A percentile compares a stretch with the other conserved stretches of the same genome.
Conservation (phyloP, 2,888 invertebrate species). For the Rotaria magnacalcarata region DNA sequence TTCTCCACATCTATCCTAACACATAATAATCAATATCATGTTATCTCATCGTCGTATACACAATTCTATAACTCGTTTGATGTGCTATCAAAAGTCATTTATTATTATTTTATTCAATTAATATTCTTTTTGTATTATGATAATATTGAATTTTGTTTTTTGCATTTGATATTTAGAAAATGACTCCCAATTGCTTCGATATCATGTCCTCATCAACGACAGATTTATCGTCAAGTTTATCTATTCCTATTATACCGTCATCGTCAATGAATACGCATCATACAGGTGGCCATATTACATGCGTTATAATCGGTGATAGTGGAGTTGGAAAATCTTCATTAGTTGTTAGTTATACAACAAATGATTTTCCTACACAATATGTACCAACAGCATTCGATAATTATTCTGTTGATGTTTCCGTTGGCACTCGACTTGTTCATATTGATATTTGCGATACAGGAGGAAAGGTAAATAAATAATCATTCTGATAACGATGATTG, state of each 20-base stretch:
- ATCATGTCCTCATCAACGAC: neutral
- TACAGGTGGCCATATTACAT: conserved; percentile 66
- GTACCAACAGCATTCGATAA: conserved; percentile 90
- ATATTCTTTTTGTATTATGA: too few species aligned
- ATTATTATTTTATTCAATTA: too few species aligned
- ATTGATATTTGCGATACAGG: conserved; percentile 91
- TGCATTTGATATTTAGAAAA: neutral
- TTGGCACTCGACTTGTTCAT: conserved; percentile 80
- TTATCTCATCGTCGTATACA: too few species aligned
- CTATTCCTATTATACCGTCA: neutral
- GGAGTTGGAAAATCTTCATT: conserved; percentile 89
- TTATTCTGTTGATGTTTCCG: conserved; percentile 89
- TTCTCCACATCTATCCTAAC: too few species aligned
- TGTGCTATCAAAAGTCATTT: too few species aligned
- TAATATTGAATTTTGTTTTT: neutral
- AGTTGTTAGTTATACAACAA: conserved; percentile 86
- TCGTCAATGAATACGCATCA: neutral
- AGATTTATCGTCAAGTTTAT: neutral
- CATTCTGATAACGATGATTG: too few species aligned
- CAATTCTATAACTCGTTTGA: too few species aligned
- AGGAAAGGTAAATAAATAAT: conserved; percentile 69
- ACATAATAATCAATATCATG: too few species aligned
- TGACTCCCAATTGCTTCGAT: conserved; percentile 20
- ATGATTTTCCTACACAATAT: conserved; percentile 83
- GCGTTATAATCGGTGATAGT: conserved; percentile 87